phyloP scores from a whole-genome alignment of 2,888 invertebrate species.

The Bellardia bayeri region DNA sequence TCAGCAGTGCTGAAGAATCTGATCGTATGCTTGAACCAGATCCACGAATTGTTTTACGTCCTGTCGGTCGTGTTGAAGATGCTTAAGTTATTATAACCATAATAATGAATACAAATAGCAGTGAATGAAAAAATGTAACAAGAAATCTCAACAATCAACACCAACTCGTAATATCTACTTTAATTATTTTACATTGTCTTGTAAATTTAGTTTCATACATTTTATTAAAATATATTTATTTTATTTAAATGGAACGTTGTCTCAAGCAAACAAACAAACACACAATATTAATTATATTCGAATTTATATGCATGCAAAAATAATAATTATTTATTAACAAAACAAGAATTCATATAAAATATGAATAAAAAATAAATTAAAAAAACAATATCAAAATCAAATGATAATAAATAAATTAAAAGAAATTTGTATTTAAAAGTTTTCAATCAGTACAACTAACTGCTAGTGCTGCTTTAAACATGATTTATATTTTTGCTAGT shows the following conservation, averaged over 20 bases:
- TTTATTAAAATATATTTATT: constrained; percentile 4
- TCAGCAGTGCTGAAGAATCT: constrained; percentile 89
- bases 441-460: constrained; percentile 15
- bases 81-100: constrained; percentile 79
- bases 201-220: constrained; percentile 54
- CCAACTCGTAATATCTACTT: constrained; percentile 60
- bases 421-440: constrained; percentile 14
- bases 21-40: constrained; percentile 91
- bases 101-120: constrained; percentile 24
- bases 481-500: constrained; percentile 1
- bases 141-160: constrained; percentile 68
- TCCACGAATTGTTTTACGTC: constrained; percentile 87
- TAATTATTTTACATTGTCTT: constrained; percentile 54
- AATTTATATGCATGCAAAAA: constrained; percentile 14
- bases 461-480: constrained; percentile 11
- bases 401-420: background rate
- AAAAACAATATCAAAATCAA: background rate
- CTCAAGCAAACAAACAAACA: constrained; percentile 35
- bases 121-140: constrained; percentile 38
- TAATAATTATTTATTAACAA: constrained; percentile 5
- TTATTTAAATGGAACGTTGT: constrained; percentile 48
- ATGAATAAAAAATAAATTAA: constrained; percentile 41
- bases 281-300: constrained; percentile 29
- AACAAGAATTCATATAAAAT: constrained; percentile 60
- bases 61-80: constrained; percentile 87